phyloP scores from a whole-genome alignment of 2,113 vertebrate species.

The Equus quagga region DNA sequence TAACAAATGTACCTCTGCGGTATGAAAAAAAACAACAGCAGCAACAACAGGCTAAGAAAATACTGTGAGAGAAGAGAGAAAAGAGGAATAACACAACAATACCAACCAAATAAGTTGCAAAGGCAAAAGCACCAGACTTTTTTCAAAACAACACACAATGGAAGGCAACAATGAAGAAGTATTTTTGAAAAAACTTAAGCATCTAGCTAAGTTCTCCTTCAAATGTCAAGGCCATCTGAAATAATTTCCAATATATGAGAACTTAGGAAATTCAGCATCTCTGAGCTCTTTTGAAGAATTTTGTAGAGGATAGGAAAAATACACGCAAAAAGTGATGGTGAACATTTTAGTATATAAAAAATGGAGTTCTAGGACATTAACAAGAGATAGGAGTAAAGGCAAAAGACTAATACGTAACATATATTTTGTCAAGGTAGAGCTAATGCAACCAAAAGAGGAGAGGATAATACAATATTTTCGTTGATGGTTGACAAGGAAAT shows the following conservation, averaged over 20 bases:
- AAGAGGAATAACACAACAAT: background rate
- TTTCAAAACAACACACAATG: background rate
- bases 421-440: background rate
- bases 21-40: too few relatives aligned
- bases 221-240: background rate
- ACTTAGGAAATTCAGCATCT: background rate
- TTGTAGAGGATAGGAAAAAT: background rate
- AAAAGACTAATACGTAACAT: background rate
- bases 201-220: background rate
- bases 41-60: background rate
- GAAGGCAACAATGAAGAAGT: background rate
- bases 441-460: background rate
- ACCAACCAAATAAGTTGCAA: background rate
- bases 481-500: background rate
- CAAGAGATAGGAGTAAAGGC: background rate
- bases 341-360: background rate
- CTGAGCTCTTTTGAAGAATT: background rate
- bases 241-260: background rate
- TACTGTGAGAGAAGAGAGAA: background rate
- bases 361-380: background rate
- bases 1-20: background rate
- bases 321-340: background rate
- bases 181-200: background rate
- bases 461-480: background rate
- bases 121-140: background rate